Percentiles rank a stretch among this genome's conserved stretches.
These are phyloP conservation scores for Drosophila pegasa DNA, from an alignment of 2,888 invertebrate genomes.

Conservation along the genomic window DNA sequence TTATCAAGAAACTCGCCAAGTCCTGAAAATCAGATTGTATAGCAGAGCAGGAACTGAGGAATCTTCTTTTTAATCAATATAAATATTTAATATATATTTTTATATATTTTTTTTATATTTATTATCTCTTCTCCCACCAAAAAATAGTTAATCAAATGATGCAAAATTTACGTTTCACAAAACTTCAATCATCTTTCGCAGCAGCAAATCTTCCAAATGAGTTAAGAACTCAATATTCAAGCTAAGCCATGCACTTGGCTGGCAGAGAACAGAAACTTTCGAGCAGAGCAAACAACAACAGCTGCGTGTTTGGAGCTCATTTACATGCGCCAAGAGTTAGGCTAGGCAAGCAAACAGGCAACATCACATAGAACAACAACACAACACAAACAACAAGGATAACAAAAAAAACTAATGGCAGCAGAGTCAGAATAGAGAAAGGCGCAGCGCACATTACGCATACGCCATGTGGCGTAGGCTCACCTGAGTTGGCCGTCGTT, in stretches of 20 bases:
- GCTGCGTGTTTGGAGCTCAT: slow-evolving; percentile 60
- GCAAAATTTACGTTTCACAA: not conserved
- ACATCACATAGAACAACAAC: slow-evolving; percentile 3
- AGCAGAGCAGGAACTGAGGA: not conserved
- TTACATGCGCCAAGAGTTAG: slow-evolving; percentile 48
- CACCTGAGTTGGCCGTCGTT: slow-evolving; percentile 84
- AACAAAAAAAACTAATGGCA: slow-evolving; percentile 22
- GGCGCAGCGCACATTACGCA: slow-evolving; percentile 51
- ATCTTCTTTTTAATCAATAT: not conserved
- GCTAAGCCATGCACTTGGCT: slow-evolving; percentile 11
- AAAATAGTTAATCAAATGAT: not conserved
- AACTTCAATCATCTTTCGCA: slow-evolving; percentile 9
- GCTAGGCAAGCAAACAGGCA: slow-evolving; percentile 1
- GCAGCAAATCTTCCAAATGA: slow-evolving; percentile 8
- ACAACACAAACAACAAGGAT: slow-evolving; percentile 9
- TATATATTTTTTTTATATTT: too few species aligned
- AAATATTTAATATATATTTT: too few species aligned
- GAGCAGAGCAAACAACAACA: slow-evolving; percentile 25
- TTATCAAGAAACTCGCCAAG: not conserved
- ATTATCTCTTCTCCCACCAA: not conserved
- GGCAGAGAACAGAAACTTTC: slow-evolving; percentile 1
- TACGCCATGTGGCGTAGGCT: slow-evolving; percentile 60
- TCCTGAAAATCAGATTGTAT: not conserved
- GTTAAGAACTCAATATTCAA: slow-evolving; percentile 14
- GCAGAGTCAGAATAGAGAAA: slow-evolving; percentile 31